Evolutionary conservation across 1,140 invertebrate genomes (phyloP).

Genomic region (Papilio polyxenes): DNA sequence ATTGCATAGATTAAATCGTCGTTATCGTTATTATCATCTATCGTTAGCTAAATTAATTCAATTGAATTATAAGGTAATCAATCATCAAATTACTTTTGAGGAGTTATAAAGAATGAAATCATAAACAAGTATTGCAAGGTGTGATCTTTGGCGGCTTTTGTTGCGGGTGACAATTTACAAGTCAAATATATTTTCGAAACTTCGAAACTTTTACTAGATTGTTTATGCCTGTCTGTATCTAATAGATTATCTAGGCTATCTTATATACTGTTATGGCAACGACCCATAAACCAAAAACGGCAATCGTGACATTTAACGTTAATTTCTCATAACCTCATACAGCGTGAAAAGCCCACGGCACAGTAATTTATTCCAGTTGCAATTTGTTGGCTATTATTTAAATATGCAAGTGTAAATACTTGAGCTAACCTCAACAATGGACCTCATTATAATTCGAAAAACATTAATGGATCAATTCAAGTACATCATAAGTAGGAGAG

Average conservation of each 20-base stretch:
- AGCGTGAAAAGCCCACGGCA: neutral
- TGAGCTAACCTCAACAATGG: slow-evolving; percentile 19
- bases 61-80: too few species aligned
- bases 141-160: too few species aligned
- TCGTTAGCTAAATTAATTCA: too few species aligned
- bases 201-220: neutral
- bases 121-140: too few species aligned
- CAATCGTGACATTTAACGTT: slow-evolving; percentile 6
- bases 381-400: neutral
- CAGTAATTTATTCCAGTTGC: slow-evolving; percentile 18
- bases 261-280: neutral
- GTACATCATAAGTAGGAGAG: slow-evolving; percentile 47
- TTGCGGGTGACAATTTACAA: too few species aligned
- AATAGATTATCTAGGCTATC: neutral
- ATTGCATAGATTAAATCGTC: too few species aligned
- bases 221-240: neutral
- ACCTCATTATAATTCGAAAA: slow-evolving; percentile 42
- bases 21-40: too few species aligned
- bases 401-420: slow-evolving; percentile 26
- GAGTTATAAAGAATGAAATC: too few species aligned
- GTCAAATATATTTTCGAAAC: neutral
- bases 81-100: too few species aligned
- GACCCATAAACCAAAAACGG: slow-evolving; percentile 22
- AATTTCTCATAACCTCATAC: neutral
- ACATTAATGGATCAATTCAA: slow-evolving; percentile 52